phyloP scores from a whole-genome alignment of 2,888 invertebrate species.

The Hydrotaea diabolus region DNA sequence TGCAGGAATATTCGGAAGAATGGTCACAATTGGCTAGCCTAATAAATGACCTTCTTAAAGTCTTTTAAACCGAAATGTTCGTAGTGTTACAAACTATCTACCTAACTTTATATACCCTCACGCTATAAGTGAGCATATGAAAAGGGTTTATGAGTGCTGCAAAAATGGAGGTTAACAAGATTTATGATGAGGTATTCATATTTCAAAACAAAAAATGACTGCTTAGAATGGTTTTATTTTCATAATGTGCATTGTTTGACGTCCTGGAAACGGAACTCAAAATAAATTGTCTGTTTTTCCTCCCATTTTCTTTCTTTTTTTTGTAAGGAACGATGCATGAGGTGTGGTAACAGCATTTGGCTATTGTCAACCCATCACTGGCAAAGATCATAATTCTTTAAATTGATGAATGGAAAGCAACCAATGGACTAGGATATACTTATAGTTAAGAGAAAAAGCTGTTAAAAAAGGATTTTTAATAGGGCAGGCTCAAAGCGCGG shows the following conservation, averaged over 20 bases:
- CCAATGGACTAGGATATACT: background rate
- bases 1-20: no score
- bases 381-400: background rate
- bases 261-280: background rate
- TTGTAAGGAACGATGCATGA: background rate
- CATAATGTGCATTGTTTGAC: background rate
- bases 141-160: background rate
- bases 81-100: background rate
- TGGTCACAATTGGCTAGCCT: background rate
- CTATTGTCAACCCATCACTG: background rate
- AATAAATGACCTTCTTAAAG: background rate
- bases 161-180: conserved; percentile 35
- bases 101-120: background rate
- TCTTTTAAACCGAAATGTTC: background rate
- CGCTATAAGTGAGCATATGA: no score
- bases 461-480: no score
- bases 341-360: background rate
- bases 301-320: no score
- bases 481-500: no score
- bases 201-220: conserved; percentile 41
- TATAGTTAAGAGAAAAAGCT: no score
- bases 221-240: background rate
- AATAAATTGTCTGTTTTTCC: background rate
- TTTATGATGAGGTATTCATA: conserved; percentile 50
- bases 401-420: background rate